These are phyloP conservation scores for Chloroceryle aenea DNA, from an alignment of 2,113 vertebrate species.

Conservation along the genomic window DNA sequence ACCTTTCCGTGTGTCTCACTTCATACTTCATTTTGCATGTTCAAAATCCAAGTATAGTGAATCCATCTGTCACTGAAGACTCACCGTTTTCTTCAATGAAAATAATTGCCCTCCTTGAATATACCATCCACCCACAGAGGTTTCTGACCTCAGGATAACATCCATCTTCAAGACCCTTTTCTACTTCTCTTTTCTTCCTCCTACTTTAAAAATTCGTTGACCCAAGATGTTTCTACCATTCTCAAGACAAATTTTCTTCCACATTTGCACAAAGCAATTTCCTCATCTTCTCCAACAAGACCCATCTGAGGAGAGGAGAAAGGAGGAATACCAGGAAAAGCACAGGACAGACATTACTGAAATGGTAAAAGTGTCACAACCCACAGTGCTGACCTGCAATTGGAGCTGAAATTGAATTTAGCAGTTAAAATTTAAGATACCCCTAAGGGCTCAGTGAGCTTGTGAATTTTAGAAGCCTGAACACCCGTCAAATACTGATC, in stretches of 20 bases:
- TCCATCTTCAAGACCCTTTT: background rate
- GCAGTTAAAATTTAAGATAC: background rate
- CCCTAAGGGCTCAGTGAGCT: background rate
- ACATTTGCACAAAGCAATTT: background rate
- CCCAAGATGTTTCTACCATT: background rate
- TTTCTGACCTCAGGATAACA: background rate
- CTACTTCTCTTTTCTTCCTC: background rate
- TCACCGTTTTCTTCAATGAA: background rate
- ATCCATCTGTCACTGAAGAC: background rate
- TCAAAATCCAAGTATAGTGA: background rate
- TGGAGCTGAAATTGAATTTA: background rate
- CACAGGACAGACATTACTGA: background rate
- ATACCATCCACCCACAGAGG: accelerated
- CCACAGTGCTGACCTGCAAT: background rate
- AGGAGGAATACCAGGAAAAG: background rate
- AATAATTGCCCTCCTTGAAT: background rate
- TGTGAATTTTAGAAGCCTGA: background rate
- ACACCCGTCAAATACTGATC: background rate
- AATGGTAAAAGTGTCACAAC: background rate
- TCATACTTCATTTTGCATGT: accelerated
- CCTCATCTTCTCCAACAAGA: background rate
- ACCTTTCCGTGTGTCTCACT: background rate
- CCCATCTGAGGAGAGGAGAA: background rate
- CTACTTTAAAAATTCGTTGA: background rate
- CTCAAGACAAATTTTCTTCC: background rate